Evolutionary conservation across 2,888 invertebrate species (phyloP).

Genomic region (Drosophila rubida): DNA sequence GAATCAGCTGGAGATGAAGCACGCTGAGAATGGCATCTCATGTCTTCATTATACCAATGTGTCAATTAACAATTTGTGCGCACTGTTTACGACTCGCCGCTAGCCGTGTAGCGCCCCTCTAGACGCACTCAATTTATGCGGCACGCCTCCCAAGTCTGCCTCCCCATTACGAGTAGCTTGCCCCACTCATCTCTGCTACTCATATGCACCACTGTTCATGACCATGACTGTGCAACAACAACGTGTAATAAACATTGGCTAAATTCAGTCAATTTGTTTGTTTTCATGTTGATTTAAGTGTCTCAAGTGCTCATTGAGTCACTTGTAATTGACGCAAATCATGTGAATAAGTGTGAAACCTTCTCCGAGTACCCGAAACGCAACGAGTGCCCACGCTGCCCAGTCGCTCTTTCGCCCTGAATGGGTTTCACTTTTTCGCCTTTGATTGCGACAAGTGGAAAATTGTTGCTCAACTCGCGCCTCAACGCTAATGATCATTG

Average conservation of each 20-base stretch:
- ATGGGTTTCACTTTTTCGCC: background rate
- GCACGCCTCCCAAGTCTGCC: conserved; percentile 6
- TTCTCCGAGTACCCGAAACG: conserved; percentile 3
- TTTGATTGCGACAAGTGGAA: conserved; percentile 32
- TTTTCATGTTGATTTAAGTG: conserved; percentile 54
- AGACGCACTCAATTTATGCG: conserved; percentile 41
- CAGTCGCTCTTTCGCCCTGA: background rate
- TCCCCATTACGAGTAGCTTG: conserved; percentile 22
- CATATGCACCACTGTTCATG: conserved; percentile 16
- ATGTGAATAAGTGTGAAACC: conserved; percentile 42
- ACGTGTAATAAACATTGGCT: conserved; percentile 21
- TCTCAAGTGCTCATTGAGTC: conserved; percentile 63
- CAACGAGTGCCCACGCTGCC: background rate
- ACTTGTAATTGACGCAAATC: conserved; percentile 58
- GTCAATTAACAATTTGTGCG: conserved; percentile 74
- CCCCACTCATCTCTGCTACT: conserved; percentile 2
- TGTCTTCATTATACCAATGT: conserved; percentile 59
- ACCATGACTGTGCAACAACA: conserved; percentile 18
- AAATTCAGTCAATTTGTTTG: conserved; percentile 51
- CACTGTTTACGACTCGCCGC: conserved; percentile 61
- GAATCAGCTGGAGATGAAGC: conserved; percentile 34
- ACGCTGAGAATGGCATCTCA: conserved; percentile 13
- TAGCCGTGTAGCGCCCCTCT: no score
- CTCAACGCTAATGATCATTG: conserved; percentile 1
- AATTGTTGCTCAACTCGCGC: conserved; percentile 15